These are phyloP conservation scores for Muscicapa comitata DNA, from an alignment of 2,797 vertebrate species.

Conservation along the genomic window DNA sequence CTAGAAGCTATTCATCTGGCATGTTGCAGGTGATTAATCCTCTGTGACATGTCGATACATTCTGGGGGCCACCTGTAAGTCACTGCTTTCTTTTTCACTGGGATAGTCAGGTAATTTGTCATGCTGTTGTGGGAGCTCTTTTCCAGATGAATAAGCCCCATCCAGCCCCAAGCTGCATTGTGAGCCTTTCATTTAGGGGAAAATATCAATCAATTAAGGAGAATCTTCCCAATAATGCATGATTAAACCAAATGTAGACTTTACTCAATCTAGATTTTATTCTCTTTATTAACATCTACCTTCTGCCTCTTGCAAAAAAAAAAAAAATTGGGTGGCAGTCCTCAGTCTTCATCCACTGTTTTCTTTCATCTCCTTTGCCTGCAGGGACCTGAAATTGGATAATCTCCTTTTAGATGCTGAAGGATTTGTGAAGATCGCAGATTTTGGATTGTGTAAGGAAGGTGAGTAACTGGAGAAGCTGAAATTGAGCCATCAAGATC, in stretches of 20 bases:
- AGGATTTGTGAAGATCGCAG: conserved; percentile 90
- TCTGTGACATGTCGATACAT: conserved; percentile 1
- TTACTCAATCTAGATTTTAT: background rate
- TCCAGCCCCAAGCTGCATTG: background rate
- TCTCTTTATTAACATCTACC: background rate
- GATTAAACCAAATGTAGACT: background rate
- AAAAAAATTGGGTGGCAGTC: background rate
- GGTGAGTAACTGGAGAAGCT: conserved; percentile 72
- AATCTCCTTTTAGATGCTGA: conserved; percentile 92
- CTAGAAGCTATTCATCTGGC: conserved; percentile 28
- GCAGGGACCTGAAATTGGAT: conserved; percentile 91
- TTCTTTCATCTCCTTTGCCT: background rate
- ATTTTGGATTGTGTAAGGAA: conserved; percentile 95
- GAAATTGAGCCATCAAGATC: background rate
- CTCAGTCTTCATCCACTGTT: background rate
- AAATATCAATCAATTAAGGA: background rate
- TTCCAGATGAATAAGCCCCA: background rate
- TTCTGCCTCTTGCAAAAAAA: background rate
- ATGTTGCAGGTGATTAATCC: conserved; percentile 19
- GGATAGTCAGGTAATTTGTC: background rate
- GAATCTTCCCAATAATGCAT: background rate
- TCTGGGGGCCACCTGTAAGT: conserved; percentile 10
- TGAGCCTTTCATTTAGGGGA: background rate
- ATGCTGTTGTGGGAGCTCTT: background rate
- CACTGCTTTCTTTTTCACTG: background rate